Conservation (phyloP, 1,140 invertebrate species). For the Drosophila truncata region DNA sequence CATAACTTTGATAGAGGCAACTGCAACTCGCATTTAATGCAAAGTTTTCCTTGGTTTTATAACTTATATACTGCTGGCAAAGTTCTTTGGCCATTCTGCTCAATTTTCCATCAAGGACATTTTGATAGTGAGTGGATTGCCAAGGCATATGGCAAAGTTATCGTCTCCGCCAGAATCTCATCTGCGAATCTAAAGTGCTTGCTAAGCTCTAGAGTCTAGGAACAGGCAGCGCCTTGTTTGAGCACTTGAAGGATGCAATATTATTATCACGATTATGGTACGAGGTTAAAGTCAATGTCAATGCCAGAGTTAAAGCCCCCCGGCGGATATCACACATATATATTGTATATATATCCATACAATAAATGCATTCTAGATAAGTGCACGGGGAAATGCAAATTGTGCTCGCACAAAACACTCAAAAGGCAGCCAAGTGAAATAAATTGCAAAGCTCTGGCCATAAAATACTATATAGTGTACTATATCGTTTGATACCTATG, state of each 20-base stretch:
- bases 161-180: constrained; percentile 21
- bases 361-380: constrained; percentile 32
- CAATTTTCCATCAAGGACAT: constrained; percentile 28
- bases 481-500: constrained; percentile 17
- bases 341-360: neutral
- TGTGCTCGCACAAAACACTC: constrained; percentile 5
- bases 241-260: constrained; percentile 38
- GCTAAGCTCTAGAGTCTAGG: constrained; percentile 34
- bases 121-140: constrained; percentile 40
- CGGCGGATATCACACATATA: neutral
- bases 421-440: constrained; percentile 33
- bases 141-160: constrained; percentile 42
- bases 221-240: constrained; percentile 19
- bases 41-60: constrained; percentile 7
- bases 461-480: constrained; percentile 20
- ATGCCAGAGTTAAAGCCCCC: constrained; percentile 28
- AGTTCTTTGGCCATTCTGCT: constrained; percentile 20
- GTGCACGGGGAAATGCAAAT: constrained; percentile 44
- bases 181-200: constrained; percentile 40
- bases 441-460: constrained; percentile 32
- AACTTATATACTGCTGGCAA: constrained; percentile 5
- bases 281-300: constrained; percentile 38
- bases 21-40: neutral
- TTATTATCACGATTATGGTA: constrained; percentile 26
- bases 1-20: neutral